Evolutionary conservation across 2,113 vertebrate species (phyloP).

Genomic region (Laticauda laticaudata): DNA sequence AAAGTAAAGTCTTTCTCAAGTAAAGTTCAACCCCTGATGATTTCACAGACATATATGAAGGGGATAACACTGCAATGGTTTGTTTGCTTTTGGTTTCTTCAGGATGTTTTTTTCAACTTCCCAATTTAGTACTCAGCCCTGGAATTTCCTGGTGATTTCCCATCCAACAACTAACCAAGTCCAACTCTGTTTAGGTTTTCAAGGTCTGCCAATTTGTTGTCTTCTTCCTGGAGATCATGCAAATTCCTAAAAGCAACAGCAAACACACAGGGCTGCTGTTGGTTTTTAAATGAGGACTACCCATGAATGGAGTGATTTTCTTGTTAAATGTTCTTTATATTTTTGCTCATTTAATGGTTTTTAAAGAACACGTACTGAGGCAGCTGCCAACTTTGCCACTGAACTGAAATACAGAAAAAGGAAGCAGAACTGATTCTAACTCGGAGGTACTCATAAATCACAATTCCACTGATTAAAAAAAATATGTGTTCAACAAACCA

Average conservation of each 20-base stretch:
- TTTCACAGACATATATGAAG: not conserved
- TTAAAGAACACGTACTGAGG: not conserved
- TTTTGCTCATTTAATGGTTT: not conserved
- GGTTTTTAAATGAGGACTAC: not conserved
- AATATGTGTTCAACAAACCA: not conserved
- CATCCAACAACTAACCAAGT: not conserved
- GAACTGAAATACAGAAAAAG: not conserved
- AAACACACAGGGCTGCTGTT: not conserved
- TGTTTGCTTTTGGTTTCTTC: not conserved
- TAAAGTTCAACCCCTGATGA: not conserved
- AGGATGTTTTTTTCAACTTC: not conserved
- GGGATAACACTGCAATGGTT: not conserved
- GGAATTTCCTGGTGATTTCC: not conserved
- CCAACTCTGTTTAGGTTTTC: not conserved
- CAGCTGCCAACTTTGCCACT: not conserved
- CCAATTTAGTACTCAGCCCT: not conserved
- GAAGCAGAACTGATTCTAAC: not conserved
- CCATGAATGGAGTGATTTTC: not conserved
- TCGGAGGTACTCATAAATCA: not conserved
- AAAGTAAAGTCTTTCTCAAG: not conserved
- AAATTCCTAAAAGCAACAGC: not conserved
- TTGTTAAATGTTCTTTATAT: not conserved
- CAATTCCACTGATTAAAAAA: not conserved
- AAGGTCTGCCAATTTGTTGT: not conserved
- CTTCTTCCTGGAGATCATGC: not conserved